These are phyloP conservation scores for Lepilemur septentrionalis DNA, from an alignment of 2,797 vertebrate genomes.

Conservation along the genomic window DNA sequence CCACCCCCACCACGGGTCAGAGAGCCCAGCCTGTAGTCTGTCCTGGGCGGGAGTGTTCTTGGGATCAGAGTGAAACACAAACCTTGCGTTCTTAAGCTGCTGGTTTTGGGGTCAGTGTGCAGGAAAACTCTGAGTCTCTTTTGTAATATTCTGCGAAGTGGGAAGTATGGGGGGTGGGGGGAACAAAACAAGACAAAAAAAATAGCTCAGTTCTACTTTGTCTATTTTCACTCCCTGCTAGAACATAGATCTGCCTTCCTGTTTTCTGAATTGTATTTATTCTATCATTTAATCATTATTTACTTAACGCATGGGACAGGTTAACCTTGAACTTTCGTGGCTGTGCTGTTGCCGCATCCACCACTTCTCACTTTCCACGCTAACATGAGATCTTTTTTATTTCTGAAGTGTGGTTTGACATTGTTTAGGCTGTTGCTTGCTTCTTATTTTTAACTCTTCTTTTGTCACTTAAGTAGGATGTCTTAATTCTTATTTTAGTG, in stretches of 20 bases:
- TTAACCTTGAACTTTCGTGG: conserved; percentile 32
- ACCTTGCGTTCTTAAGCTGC: background rate
- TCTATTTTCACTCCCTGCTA: background rate
- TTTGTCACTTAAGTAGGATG: conserved; percentile 73
- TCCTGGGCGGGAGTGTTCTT: background rate
- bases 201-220: background rate
- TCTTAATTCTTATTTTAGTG: conserved; percentile 63
- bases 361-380: conserved; percentile 18
- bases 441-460: conserved; percentile 72
- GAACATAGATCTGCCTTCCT: background rate
- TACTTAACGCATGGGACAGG: background rate
- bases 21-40: background rate
- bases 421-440: conserved; percentile 68
- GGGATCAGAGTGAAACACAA: background rate
- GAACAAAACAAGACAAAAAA: background rate
- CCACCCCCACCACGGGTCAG: background rate
- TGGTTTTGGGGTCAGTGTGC: background rate
- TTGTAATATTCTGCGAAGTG: background rate
- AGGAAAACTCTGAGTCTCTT: background rate
- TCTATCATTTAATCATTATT: background rate
- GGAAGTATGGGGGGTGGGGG: background rate
- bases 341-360: background rate
- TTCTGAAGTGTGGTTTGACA: conserved; percentile 70
- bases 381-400: conserved; percentile 61
- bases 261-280: background rate